Evolutionary conservation across 2,888 invertebrate genomes (phyloP).

Genomic region (Dicycla oo): DNA sequence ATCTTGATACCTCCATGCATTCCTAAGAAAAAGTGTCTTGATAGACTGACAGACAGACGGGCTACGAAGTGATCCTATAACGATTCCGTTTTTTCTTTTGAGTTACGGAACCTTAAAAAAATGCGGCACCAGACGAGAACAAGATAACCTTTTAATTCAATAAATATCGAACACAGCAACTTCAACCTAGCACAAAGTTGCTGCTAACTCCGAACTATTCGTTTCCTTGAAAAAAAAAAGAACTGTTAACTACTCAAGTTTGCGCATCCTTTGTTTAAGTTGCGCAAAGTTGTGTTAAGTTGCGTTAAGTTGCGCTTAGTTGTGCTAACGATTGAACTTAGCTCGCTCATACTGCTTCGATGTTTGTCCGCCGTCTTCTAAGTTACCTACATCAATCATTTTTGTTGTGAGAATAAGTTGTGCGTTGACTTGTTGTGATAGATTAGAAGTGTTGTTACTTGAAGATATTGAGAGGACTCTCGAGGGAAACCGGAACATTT

Average conservation of each 20-base stretch:
- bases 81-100: too few relatives aligned
- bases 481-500: too few relatives aligned
- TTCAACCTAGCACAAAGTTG: slow-evolving; percentile 11
- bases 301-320: slow-evolving; percentile 63
- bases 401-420: slow-evolving; percentile 17
- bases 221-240: slow-evolving; percentile 50
- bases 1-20: too few relatives aligned
- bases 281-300: slow-evolving; percentile 47
- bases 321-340: slow-evolving; percentile 74
- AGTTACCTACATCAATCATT: slow-evolving; percentile 52
- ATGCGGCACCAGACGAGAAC: background rate
- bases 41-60: too few relatives aligned
- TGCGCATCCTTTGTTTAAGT: slow-evolving; percentile 69
- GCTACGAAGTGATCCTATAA: too few relatives aligned
- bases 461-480: too few relatives aligned
- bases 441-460: background rate
- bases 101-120: too few relatives aligned
- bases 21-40: too few relatives aligned
- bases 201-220: slow-evolving; percentile 33
- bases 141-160: slow-evolving; percentile 21
- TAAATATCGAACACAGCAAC: slow-evolving; percentile 23
- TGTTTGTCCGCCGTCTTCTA: slow-evolving; percentile 58
- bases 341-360: slow-evolving; percentile 55
- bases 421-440: background rate
- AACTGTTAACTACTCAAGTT: slow-evolving; percentile 70